Conservation (phyloP, 2,888 invertebrate species). For the Orthosia cruda region DNA sequence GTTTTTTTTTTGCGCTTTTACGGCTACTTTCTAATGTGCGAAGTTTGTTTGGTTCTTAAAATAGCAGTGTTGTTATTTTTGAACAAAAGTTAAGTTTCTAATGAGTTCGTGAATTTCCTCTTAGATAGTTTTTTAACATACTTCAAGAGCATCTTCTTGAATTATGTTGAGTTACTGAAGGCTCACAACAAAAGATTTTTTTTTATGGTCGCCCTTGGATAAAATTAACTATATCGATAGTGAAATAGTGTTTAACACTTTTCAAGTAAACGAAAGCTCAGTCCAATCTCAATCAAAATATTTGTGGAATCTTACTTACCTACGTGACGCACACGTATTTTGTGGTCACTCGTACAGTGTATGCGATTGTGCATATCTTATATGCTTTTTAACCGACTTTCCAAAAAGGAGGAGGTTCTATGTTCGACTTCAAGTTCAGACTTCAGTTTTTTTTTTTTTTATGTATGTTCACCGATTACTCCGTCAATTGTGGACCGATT, state of each 20-base stretch:
- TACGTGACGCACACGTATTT: constrained; percentile 17
- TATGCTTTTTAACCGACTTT: too few relatives aligned
- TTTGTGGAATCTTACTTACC: constrained; percentile 12
- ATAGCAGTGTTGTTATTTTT: constrained; percentile 14
- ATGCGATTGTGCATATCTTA: constrained; percentile 3
- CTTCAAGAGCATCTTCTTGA: too few relatives aligned
- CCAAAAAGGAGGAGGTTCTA: too few relatives aligned
- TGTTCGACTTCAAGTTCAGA: too few relatives aligned
- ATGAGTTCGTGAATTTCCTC: not conserved
- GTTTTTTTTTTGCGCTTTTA: constrained; percentile 16
- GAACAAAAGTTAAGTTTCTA: constrained; percentile 18
- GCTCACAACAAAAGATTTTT: not conserved
- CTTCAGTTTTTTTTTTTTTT: too few relatives aligned
- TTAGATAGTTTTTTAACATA: not conserved
- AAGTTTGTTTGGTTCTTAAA: constrained; percentile 24
- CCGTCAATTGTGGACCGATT: too few relatives aligned
- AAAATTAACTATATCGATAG: not conserved
- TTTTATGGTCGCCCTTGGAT: too few relatives aligned
- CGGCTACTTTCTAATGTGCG: constrained; percentile 63
- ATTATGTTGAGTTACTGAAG: not conserved
- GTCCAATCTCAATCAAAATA: not conserved
- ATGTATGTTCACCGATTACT: too few relatives aligned
- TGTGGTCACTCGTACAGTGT: constrained; percentile 9
- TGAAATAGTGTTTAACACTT: too few relatives aligned
- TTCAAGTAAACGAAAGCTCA: not conserved